phyloP scores from a whole-genome alignment of 2,113 vertebrate species.

The Dinomys branickii region DNA sequence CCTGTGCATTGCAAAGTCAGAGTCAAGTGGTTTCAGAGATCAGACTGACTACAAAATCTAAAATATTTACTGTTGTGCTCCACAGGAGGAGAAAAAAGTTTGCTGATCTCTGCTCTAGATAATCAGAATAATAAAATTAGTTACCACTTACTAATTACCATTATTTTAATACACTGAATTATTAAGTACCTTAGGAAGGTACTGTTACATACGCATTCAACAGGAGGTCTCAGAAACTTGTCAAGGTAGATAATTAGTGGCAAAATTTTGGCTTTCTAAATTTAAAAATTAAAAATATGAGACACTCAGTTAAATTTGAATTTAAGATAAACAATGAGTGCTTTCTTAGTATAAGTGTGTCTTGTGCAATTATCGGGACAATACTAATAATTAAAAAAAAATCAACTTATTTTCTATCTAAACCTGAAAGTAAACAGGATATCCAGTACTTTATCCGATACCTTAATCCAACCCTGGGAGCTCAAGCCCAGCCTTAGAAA shows the following conservation, averaged over 20 bases:
- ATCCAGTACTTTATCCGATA: background rate
- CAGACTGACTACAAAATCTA: background rate
- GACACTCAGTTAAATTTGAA: background rate
- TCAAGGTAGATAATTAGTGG: background rate
- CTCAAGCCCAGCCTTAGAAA: background rate
- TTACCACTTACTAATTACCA: background rate
- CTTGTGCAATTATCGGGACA: background rate
- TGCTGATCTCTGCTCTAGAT: background rate
- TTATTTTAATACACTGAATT: background rate
- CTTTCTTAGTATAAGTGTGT: background rate
- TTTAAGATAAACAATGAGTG: background rate
- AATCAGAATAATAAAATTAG: constrained; percentile 34
- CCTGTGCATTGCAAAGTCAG: background rate
- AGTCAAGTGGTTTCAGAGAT: background rate
- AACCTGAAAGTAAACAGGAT: background rate
- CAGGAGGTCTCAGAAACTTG: background rate
- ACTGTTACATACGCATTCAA: background rate
- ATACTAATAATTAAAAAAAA: background rate
- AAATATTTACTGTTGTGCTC: background rate
- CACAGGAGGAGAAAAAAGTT: background rate
- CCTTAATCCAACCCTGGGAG: background rate
- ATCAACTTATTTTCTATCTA: background rate
- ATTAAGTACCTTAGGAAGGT: background rate
- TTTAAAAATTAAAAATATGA: constrained; percentile 1
- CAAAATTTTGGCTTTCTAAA: background rate